A percentile compares a stretch with the other conserved stretches of the same genome.
Evolutionary conservation across 2,797 vertebrate species (phyloP).

Genomic region (Steatocranus sp.): DNA sequence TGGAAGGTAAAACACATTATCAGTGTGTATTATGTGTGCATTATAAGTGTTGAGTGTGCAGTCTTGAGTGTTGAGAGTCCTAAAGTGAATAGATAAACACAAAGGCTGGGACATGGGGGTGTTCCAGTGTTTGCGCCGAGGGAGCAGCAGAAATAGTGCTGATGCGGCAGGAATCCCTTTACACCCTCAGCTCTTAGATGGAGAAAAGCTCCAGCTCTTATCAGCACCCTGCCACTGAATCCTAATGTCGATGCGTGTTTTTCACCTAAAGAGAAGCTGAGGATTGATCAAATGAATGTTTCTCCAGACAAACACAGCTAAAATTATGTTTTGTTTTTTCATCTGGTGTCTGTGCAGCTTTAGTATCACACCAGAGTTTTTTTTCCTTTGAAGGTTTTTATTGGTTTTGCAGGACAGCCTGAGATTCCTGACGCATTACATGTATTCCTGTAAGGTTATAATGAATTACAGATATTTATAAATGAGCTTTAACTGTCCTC

Average conservation of each 20-base stretch:
- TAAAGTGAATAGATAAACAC: neutral
- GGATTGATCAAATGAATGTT: conserved; percentile 14
- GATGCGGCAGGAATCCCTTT: conserved; percentile 29
- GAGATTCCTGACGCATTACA: neutral
- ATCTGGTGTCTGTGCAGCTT: neutral
- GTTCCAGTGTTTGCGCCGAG: conserved; percentile 1
- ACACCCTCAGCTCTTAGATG: neutral
- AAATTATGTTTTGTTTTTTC: neutral
- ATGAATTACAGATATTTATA: neutral
- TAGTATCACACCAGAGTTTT: neutral
- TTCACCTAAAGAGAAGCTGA: neutral
- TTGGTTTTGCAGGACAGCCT: neutral
- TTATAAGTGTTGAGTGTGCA: neutral
- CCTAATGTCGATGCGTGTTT: neutral
- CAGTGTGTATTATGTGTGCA: neutral
- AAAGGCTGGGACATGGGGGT: neutral
- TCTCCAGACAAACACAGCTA: neutral
- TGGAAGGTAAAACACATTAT: neutral
- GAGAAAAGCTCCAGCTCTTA: conserved; percentile 8
- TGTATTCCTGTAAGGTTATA: neutral
- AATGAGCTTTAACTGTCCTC: neutral
- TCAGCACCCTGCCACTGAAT: neutral
- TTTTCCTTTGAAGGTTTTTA: neutral
- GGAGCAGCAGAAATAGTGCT: conserved; percentile 9
- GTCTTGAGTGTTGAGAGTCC: neutral